Conservation (phyloP, 2,797 vertebrate species). For the Pteropus rufus region DNA sequence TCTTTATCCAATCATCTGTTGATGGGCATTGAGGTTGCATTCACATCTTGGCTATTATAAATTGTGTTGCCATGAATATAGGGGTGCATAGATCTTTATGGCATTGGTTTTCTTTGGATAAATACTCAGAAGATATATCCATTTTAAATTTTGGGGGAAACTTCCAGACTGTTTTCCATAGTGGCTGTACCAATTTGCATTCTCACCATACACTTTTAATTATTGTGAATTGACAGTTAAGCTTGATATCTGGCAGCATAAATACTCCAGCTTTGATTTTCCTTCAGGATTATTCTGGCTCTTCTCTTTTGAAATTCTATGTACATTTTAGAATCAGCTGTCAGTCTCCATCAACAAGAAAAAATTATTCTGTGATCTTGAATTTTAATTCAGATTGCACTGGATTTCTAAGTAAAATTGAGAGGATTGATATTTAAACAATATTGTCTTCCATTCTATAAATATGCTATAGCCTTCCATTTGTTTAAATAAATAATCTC, state of each 20-base stretch:
- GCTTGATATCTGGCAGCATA: neutral
- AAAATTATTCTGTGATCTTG: neutral
- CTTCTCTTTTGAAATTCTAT: neutral
- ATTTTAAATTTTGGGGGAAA: too few relatives aligned
- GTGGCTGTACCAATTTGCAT: too few relatives aligned
- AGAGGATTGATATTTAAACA: neutral
- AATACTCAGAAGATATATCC: too few relatives aligned
- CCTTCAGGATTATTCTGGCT: neutral
- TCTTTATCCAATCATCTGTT: too few relatives aligned
- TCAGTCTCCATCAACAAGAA: neutral
- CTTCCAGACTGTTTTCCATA: too few relatives aligned
- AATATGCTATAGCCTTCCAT: neutral
- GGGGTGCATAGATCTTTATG: too few relatives aligned
- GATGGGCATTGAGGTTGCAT: too few relatives aligned
- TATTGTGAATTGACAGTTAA: neutral
- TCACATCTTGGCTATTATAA: too few relatives aligned
- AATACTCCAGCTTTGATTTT: neutral
- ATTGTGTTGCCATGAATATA: too few relatives aligned
- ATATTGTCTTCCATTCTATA: neutral
- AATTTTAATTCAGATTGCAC: neutral
- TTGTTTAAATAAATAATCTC: neutral
- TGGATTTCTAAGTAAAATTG: neutral
- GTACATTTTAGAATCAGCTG: neutral
- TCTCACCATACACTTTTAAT: neutral
- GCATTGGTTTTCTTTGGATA: too few relatives aligned